Conservation (phyloP, 2,113 vertebrate genomes). For the Thinocorus orbignyianus region DNA sequence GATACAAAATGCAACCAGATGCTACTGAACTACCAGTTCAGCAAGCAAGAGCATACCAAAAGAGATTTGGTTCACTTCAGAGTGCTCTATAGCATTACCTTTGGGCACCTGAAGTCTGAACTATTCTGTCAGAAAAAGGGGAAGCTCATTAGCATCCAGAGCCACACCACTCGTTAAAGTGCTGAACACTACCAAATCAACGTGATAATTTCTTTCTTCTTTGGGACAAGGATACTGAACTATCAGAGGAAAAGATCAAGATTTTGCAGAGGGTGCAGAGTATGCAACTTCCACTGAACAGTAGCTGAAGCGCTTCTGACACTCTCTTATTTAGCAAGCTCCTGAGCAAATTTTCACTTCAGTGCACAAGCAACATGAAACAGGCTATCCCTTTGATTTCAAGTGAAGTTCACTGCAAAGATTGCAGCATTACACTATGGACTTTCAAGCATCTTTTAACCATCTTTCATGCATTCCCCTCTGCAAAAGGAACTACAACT, state of each 20-base stretch:
- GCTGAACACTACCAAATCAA: not conserved
- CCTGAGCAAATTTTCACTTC: not conserved
- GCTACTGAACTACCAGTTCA: not conserved
- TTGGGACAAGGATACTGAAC: not conserved
- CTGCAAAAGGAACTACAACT: not conserved
- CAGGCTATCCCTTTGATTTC: not conserved
- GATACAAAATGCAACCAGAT: not conserved
- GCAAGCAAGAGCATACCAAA: not conserved
- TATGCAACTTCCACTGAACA: not conserved
- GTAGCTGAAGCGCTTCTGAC: not conserved
- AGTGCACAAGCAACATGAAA: not conserved
- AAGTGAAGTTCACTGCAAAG: not conserved
- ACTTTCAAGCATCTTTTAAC: not conserved
- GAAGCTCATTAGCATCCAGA: not conserved
- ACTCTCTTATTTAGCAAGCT: not conserved
- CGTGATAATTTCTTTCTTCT: not conserved
- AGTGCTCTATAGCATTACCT: not conserved
- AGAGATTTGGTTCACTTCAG: not conserved
- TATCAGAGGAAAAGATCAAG: not conserved
- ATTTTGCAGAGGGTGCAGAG: not conserved
- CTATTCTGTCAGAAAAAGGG: not conserved
- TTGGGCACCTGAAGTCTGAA: not conserved
- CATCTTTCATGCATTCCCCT: not conserved
- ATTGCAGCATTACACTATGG: not conserved
- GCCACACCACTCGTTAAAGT: not conserved